Base-by-base conservation (phyloP, 2,888 invertebrate genomes). In the Fragum fragum region DNA sequence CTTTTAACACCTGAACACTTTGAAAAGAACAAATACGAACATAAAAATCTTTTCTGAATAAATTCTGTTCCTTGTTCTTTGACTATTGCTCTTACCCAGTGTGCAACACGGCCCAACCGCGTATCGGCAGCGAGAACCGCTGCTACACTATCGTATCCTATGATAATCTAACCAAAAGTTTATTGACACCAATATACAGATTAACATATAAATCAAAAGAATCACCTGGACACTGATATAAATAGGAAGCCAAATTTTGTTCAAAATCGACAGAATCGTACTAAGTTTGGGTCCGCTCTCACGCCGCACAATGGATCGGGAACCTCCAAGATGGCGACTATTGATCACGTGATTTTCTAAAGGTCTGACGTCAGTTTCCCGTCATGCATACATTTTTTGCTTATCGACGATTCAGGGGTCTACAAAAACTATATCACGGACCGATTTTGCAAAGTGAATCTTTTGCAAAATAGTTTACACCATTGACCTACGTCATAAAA, bases 241-340 rank as follows among this genome's bases (percentile, higher is more conserved):
- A 63, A 32, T 2, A 63, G 9, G 32, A 32, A 16, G 14, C 32
- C 5, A 16, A 16, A 23, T 36, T 32, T 36, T n/a, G n/a, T n/a
- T 32, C 0, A 3, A 36, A 6, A 18, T 23, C 14, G 21, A 6
- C 63, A 63, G 36, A 63, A 63, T 63, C 36, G 32, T 32, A 32
- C 36, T 32, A 63, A 32, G 32, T 29, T 63, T 29, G 47, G 47
- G n/a, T 55, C 59, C 47, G 70, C 71, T 81, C 79, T 76, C 81
- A 55, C 79, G 72, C 76, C 68, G 73, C 72, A 84, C 83, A 87
- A 86, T 87, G 84, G 72, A 81, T 84, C 79, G 84, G 84, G 85
- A 85, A 78, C 78, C 85, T 82, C 63, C 85, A 89, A 88, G 71
- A 90, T 89, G 90, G 91, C 91, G 90, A 81, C 88, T 78, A 79